These are phyloP conservation scores for Cecropterus lyciades DNA, from an alignment of 1,140 invertebrate species.

Conservation along the genomic window DNA sequence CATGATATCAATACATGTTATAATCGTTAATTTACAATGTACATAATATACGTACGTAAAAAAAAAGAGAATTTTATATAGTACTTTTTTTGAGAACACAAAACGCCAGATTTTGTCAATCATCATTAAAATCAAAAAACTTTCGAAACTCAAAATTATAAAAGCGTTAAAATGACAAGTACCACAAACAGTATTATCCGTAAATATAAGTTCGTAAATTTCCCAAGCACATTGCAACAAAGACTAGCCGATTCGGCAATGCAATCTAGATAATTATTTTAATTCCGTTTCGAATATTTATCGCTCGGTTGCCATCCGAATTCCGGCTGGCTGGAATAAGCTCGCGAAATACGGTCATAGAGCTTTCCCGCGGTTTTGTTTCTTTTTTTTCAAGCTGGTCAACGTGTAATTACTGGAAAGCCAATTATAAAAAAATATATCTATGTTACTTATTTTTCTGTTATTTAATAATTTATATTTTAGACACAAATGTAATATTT, in stretches of 20 bases:
- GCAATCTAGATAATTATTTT: constrained; percentile 72
- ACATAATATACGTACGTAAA: too few relatives aligned
- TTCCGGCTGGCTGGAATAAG: constrained; percentile 37
- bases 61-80: too few relatives aligned
- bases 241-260: constrained; percentile 53
- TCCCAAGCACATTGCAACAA: constrained; percentile 34
- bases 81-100: too few relatives aligned
- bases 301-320: constrained; percentile 43
- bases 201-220: constrained; percentile 23
- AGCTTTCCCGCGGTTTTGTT: constrained; percentile 26
- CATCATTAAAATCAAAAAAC: not conserved
- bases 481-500: too few relatives aligned
- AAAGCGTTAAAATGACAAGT: not conserved
- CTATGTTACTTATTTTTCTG: too few relatives aligned
- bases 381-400: constrained; percentile 21
- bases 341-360: constrained; percentile 33
- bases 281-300: constrained; percentile 59
- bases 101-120: too few relatives aligned
- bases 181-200: not conserved
- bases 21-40: too few relatives aligned
- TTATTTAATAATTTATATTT: too few relatives aligned
- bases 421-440: not conserved
- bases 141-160: constrained; percentile 6
- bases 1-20: too few relatives aligned
- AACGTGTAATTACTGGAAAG: constrained; percentile 8